Percentiles rank a stretch among this genome's conserved stretches.
phyloP scores from a whole-genome alignment of 2,888 invertebrate genomes.

The Deilephila porcellus region DNA sequence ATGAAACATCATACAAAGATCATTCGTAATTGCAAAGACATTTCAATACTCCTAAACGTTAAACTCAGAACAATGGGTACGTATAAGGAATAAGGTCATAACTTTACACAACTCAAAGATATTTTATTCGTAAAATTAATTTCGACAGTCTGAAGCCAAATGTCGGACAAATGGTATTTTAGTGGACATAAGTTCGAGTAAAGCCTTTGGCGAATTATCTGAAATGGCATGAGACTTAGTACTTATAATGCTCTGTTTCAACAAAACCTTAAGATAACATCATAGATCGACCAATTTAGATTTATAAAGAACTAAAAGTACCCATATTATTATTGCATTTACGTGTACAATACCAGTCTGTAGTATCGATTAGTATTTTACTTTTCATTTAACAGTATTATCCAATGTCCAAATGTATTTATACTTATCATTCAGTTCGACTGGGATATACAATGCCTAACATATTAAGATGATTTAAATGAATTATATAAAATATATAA shows the following conservation, averaged over 20 bases:
- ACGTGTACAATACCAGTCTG: too few species aligned
- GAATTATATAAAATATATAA: too few species aligned
- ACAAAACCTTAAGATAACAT: conserved; percentile 4
- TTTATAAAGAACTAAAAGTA: neutral
- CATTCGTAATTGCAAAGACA: conserved; percentile 5
- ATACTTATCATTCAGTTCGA: too few species aligned
- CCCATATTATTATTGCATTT: too few species aligned
- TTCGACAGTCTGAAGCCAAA: conserved; percentile 1
- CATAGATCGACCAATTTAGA: neutral
- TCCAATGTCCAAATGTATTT: too few species aligned
- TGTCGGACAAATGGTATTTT: conserved; percentile 3
- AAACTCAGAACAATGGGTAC: conserved; percentile 15
- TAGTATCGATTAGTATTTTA: too few species aligned
- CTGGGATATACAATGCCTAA: too few species aligned
- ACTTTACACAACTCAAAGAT: neutral
- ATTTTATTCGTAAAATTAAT: conserved; percentile 13
- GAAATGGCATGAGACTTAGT: neutral
- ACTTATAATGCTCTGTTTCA: neutral
- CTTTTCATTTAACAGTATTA: too few species aligned
- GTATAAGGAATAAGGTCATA: neutral
- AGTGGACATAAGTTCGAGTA: neutral
- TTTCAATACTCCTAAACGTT: neutral
- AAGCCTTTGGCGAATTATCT: conserved; percentile 13
- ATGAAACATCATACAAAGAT: conserved; percentile 3
- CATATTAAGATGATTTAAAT: too few species aligned